Evolutionary conservation across 2,797 vertebrate species (phyloP).

Genomic region (Clarias platycephalus): DNA sequence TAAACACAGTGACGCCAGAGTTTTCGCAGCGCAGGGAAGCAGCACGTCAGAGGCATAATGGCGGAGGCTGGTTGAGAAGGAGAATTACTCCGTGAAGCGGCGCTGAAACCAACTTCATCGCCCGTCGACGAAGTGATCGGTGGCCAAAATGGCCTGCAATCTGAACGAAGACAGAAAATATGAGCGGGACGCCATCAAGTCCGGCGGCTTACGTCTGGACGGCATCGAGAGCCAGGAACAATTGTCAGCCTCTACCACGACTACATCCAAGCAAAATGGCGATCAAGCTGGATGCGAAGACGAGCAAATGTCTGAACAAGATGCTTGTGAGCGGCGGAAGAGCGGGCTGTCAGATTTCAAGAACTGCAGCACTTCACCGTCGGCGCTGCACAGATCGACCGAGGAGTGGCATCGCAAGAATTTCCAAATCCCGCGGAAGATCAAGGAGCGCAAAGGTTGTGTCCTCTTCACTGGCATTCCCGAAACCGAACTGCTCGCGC

Average conservation of each 20-base stretch:
- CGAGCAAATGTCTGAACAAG: constrained; percentile 76
- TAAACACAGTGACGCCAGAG: constrained; percentile 79
- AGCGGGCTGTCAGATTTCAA: constrained; percentile 65
- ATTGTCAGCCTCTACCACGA: constrained; percentile 73
- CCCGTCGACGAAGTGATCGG: constrained; percentile 64
- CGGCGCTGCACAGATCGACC: constrained; percentile 62
- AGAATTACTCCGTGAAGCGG: constrained; percentile 71
- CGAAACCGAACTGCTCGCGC: constrained; percentile 20
- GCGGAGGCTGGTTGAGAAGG: constrained; percentile 82
- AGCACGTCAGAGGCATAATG: constrained; percentile 84
- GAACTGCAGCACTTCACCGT: constrained; percentile 67
- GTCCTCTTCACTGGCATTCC: constrained; percentile 61
- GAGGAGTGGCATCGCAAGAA: constrained; percentile 74
- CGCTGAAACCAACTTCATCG: constrained; percentile 67
- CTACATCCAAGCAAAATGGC: constrained; percentile 83
- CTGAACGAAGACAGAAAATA: constrained; percentile 68
- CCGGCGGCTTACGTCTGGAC: constrained; percentile 59
- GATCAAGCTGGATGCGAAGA: constrained; percentile 80
- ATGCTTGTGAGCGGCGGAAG: constrained; percentile 74
- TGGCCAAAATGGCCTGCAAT: constrained; percentile 79
- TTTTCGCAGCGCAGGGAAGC: constrained; percentile 78
- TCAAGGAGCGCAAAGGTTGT: constrained; percentile 78
- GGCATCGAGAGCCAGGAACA: constrained; percentile 71
- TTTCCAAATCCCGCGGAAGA: constrained; percentile 81
- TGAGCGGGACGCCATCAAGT: constrained; percentile 65